Percentiles rank a stretch among this genome's conserved stretches.
These are phyloP conservation scores for Thaumetopoea pityocampa DNA, from an alignment of 1,140 invertebrate species.

Conservation along the genomic window DNA sequence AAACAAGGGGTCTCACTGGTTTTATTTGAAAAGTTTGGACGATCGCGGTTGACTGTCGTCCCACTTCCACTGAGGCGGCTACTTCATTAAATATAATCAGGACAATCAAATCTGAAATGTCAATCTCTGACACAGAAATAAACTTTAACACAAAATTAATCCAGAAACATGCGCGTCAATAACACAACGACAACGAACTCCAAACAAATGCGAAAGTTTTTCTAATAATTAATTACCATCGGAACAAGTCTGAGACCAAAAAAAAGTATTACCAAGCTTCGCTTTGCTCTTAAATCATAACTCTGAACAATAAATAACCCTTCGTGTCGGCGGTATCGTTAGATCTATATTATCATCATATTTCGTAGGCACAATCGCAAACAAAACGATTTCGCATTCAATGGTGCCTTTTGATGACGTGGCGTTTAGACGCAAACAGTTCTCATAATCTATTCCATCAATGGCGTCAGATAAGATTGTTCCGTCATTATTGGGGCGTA, in stretches of 20 bases:
- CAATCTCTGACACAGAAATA: too few relatives aligned
- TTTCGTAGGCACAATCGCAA: constrained; percentile 9
- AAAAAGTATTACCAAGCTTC: constrained; percentile 7
- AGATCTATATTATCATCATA: constrained; percentile 13
- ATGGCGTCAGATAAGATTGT: constrained; percentile 44
- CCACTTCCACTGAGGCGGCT: constrained; percentile 15
- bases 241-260: background rate
- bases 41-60: constrained; percentile 20
- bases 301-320: constrained; percentile 8
- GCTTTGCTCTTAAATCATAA: constrained; percentile 9
- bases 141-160: too few relatives aligned
- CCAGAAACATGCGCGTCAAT: too few relatives aligned
- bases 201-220: background rate
- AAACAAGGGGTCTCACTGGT: constrained; percentile 43
- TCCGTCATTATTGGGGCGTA: constrained; percentile 43
- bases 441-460: constrained; percentile 36
- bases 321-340: constrained; percentile 9
- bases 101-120: too few relatives aligned
- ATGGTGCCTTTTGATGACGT: constrained; percentile 19
- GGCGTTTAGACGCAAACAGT: constrained; percentile 23
- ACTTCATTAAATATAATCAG: constrained; percentile 17
- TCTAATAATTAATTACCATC: constrained; percentile 8
- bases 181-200: too few relatives aligned
- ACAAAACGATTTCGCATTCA: constrained; percentile 8
- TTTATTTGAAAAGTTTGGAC: constrained; percentile 51